Evolutionary conservation across 2,797 vertebrate genomes (phyloP).

Genomic region (Enteromius unitaeniatus): DNA sequence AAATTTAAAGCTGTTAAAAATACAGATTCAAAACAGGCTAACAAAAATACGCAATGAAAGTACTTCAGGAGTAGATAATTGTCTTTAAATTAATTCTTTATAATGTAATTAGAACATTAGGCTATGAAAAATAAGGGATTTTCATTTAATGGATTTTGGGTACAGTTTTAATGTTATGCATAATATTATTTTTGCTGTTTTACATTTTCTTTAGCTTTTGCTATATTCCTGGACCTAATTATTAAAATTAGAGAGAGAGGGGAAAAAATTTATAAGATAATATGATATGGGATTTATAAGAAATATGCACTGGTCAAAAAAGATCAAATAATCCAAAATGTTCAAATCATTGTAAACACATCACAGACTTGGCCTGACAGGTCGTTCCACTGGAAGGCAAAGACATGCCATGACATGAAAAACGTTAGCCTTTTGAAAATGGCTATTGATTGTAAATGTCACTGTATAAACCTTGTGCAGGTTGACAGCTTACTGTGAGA

Average conservation of each 20-base stretch:
- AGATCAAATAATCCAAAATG: background rate
- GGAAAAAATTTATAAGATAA: too few relatives aligned
- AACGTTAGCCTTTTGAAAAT: conserved; percentile 59
- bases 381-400: conserved; percentile 20
- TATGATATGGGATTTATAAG: background rate
- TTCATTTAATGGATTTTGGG: background rate
- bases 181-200: background rate
- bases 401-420: conserved; percentile 52
- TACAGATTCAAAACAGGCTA: conserved; percentile 38
- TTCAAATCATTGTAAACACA: conserved; percentile 17
- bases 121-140: background rate
- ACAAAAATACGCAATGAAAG: background rate
- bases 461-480: conserved; percentile 44
- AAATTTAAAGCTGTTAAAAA: conserved; percentile 13
- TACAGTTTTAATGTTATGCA: background rate
- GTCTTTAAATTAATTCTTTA: background rate
- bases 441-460: conserved; percentile 61
- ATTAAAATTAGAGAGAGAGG: background rate
- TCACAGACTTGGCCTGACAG: conserved; percentile 32
- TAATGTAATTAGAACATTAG: background rate
- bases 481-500: conserved; percentile 56
- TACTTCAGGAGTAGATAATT: background rate
- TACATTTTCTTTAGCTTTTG: background rate
- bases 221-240: background rate
- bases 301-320: background rate